phyloP scores from a whole-genome alignment of 2,797 vertebrate genomes.

The Echiichthys vipera region DNA sequence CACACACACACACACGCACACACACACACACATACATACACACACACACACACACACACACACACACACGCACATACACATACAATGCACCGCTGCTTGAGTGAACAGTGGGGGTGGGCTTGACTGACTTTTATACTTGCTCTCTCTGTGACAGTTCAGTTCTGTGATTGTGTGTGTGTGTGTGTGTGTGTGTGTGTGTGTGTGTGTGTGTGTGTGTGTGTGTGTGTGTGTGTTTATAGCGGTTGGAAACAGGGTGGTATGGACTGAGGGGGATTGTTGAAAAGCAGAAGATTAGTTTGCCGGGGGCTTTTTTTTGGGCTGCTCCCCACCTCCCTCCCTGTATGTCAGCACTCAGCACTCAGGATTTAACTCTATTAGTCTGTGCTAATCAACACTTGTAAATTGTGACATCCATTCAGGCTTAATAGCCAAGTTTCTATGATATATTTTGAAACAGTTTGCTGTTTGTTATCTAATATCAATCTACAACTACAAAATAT shows the following conservation, averaged over 20 bases:
- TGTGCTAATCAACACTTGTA: slow-evolving; percentile 53
- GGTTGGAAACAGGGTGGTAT: slow-evolving; percentile 27
- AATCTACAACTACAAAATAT: neutral
- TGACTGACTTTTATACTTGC: slow-evolving; percentile 55
- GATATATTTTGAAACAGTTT: neutral
- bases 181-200: slow-evolving; percentile 11
- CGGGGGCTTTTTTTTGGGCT: slow-evolving; percentile 39
- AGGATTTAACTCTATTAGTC: slow-evolving; percentile 68
- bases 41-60: neutral
- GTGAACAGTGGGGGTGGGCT: slow-evolving; percentile 49
- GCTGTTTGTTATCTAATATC: neutral
- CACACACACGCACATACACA: no score
- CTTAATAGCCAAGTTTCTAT: slow-evolving; percentile 32
- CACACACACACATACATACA: slow-evolving; percentile 11
- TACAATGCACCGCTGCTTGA: slow-evolving; percentile 43
- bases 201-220: slow-evolving; percentile 12
- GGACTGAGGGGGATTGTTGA: slow-evolving; percentile 62
- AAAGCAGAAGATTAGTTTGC: slow-evolving; percentile 72
- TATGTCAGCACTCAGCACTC: slow-evolving; percentile 36
- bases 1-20: slow-evolving; percentile 25
- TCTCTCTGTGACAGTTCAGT: slow-evolving; percentile 26
- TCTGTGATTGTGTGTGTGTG: neutral
- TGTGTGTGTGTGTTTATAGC: slow-evolving; percentile 24
- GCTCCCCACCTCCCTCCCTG: slow-evolving; percentile 10
- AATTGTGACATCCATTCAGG: slow-evolving; percentile 24